Percentiles rank a stretch among this genome's conserved stretches.
phyloP scores from a whole-genome alignment of 64 coral and sea anemone species.

The Astreopora myriophthalma region DNA sequence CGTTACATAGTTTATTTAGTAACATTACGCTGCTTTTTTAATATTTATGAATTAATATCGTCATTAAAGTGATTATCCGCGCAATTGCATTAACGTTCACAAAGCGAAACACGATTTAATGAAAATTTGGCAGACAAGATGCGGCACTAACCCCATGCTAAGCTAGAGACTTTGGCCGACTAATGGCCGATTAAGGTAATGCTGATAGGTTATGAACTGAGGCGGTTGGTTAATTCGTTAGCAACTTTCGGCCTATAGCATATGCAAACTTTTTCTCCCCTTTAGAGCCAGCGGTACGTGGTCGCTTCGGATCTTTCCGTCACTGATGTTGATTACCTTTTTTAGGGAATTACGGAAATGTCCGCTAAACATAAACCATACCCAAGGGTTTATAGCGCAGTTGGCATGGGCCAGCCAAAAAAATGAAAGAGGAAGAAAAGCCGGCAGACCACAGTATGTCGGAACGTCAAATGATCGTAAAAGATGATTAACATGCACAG shows the following conservation, averaged over 20 bases:
- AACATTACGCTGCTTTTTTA: too few species aligned
- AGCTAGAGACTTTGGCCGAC: too few species aligned
- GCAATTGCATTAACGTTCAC: too few species aligned
- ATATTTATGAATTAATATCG: too few species aligned
- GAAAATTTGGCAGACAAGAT: too few species aligned
- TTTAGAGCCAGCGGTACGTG: not conserved
- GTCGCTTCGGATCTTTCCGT: not conserved
- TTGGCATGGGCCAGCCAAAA: constrained; percentile 61
- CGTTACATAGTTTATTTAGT: too few species aligned
- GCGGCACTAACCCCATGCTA: too few species aligned
- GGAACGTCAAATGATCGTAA: constrained; percentile 32
- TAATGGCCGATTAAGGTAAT: too few species aligned
- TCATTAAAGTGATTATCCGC: too few species aligned
- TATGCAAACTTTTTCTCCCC: not conserved
- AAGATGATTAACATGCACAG: constrained; percentile 75
- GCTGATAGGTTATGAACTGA: too few species aligned
- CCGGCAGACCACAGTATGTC: constrained; percentile 36
- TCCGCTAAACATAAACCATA: constrained; percentile 61
- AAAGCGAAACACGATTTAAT: too few species aligned
- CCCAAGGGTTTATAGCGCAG: constrained; percentile 54
- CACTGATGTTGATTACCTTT: not conserved
- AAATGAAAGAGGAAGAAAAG: constrained; percentile 32
- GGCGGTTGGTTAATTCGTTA: too few species aligned
- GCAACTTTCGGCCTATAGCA: not conserved
- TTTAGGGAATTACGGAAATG: constrained; percentile 29